Evolutionary conservation across 1,140 invertebrate species (phyloP), one percentile per base, ranked within the genome.

Genomic region (Hyles euphorbiae): DNA sequence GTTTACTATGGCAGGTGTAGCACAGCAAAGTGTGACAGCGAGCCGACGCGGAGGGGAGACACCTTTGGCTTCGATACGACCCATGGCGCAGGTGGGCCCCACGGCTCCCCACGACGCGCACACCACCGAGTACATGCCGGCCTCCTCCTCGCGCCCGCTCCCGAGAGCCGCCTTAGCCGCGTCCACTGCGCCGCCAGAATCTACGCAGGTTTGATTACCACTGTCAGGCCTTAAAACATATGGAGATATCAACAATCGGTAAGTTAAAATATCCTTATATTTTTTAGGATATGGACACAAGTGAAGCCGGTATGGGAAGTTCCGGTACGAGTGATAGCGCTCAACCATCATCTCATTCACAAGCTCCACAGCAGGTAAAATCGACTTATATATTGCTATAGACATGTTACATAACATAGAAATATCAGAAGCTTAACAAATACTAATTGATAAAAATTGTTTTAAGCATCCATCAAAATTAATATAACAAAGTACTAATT

Each of bases 41-140:
- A 92, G 92, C 45, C 91, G 92, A 72, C 90, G 93, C 44, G 92
- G 91, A 49, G 91, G 93, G 4, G 94, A 96, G 75, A 96, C 95
- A 1, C 95, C 95, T 3, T 91, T 97, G 56, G 97, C 97, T 6
- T 98, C 96, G 68, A 98, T 98, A 66, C 90, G 96, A 10, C 97
- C 97, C 0, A 97, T 98, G 93, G 95, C 95, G 78, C 96, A 93
- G 56, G 75, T 89, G 46, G 81, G 84, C 34, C 75, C 84, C 48
- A 81, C 88, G 50, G 75, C 89, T 60, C 85, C 88, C 47, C 87
- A 85, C 72, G 91, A 91, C 53, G 93, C 93, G 0, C 88, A 87
- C 75, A 91, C 90, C 32, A 93, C 93, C 0, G 93, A 94, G 71
- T 94, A 94, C 73, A 93, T 94, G 90, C 93, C 93, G 2, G 93